Base-by-base conservation (phyloP, 2,888 invertebrate genomes). In the Eilema depressum region DNA sequence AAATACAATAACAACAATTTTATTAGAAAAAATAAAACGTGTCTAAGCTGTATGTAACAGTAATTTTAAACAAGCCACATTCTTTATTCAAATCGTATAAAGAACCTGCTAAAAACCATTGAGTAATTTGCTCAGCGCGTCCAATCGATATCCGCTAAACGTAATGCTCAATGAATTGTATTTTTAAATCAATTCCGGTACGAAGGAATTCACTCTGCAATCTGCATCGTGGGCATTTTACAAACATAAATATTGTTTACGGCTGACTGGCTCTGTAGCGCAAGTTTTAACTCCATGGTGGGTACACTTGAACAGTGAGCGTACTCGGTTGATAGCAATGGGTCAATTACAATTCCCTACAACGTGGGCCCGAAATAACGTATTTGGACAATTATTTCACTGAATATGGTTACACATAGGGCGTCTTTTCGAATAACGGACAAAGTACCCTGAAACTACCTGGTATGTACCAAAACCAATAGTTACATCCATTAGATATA, bases 131-230 rank as follows among this genome's bases (percentile, higher is more conserved):
- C 14, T 26, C 59, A 61, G 61, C 30, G 30, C 20, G 61, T 61
- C 61, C 20, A 61, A 61, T 61, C 33, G 30, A 61, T 61, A 17
- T 30, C 61, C 30, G 57, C 12, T 59, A 26, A 59, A 59, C 57
- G 57, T 26, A 59, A 61, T 30, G 61, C 20, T 33, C 28, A 61
- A 61, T 30, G 61, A 61, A 61, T 61, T 33, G 61, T 20, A 30
- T n/a, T 61, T 61, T 33, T 30, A n/a, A 60, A 17, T 5, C 10
- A 61, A 30, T 61, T 61, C 61, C 61, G 30, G 30, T 61, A 33
- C 61, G 28, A 61, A 61, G 25, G 26, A 59, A 53, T 53, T 53
- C 53, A 47, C 47, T 47, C 20, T 20, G 47, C 53, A 47, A 14
- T 47, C 20, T 41, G 47, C 20, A 47, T 20, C 47, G 47, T 47